These are phyloP conservation scores for Pentamera pediparva DNA, from an alignment of 53 echinoderm and acorn worm genomes.

Conservation along the genomic window DNA sequence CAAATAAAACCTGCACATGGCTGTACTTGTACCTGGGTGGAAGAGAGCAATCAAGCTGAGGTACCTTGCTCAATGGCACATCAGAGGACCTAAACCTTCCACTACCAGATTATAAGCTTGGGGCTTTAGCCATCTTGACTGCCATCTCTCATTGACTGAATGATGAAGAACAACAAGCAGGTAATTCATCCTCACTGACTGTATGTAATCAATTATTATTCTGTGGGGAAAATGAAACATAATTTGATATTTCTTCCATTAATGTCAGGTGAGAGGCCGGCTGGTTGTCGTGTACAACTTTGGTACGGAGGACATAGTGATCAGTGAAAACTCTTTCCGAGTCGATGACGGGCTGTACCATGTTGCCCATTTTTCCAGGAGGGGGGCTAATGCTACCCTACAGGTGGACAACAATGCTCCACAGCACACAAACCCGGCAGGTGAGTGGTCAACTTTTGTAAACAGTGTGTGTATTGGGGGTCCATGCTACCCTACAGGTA, in stretches of 20 bases:
- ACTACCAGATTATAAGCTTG: neutral
- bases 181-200: too few relatives aligned
- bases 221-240: too few relatives aligned
- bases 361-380: conserved; percentile 67
- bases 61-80: too few relatives aligned
- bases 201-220: too few relatives aligned
- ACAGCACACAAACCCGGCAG: conserved; percentile 38
- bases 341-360: conserved; percentile 79
- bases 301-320: conserved; percentile 65
- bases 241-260: neutral
- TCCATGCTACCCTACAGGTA: too few relatives aligned
- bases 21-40: too few relatives aligned
- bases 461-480: too few relatives aligned
- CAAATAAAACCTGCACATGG: too few relatives aligned
- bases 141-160: neutral
- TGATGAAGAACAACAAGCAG: too few relatives aligned
- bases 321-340: conserved; percentile 47
- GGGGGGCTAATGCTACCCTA: conserved; percentile 77
- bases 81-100: neutral
- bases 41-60: too few relatives aligned
- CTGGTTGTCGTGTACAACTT: conserved; percentile 77
- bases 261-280: conserved; percentile 54
- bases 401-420: conserved; percentile 72
- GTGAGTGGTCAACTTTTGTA: too few relatives aligned
- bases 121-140: neutral